phyloP scores from a whole-genome alignment of 1,140 invertebrate genomes.

The Agrypnia vestita region DNA sequence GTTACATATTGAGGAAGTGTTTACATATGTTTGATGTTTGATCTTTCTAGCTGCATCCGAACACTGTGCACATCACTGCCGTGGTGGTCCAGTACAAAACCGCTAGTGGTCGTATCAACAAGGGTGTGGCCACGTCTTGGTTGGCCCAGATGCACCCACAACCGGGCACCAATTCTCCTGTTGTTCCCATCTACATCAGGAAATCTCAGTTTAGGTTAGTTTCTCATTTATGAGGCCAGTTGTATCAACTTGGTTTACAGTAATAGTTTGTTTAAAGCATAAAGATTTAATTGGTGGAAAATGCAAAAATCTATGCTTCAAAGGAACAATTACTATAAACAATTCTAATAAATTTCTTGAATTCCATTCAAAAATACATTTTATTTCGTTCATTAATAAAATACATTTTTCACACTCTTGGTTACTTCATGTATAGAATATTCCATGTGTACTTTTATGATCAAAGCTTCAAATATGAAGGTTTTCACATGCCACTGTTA shows the following conservation, averaged over 20 bases:
- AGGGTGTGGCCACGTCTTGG: conserved; percentile 96
- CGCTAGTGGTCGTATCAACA: conserved; percentile 88
- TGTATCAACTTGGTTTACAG: too few species aligned
- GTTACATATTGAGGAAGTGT: background rate
- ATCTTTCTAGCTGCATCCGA: conserved; percentile 81
- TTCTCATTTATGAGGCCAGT: background rate
- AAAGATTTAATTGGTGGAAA: too few species aligned
- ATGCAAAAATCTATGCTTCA: too few species aligned
- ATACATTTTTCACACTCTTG: too few species aligned
- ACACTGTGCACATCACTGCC: conserved; percentile 95
- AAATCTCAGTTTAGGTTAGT: conserved; percentile 92
- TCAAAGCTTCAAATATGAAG: too few species aligned
- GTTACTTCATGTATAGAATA: too few species aligned
- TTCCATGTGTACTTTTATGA: too few species aligned
- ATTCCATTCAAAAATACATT: too few species aligned
- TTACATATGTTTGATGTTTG: background rate
- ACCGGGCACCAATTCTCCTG: conserved; percentile 72
- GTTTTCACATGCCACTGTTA: background rate
- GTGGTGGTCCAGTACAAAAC: conserved; percentile 97
- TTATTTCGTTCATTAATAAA: too few species aligned
- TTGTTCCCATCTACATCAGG: conserved; percentile 93
- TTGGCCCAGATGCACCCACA: conserved; percentile 84
- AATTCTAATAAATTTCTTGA: background rate
- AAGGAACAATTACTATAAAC: too few species aligned
- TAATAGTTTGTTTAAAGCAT: too few species aligned